Conservation (phyloP, 2,888 invertebrate species). For the Salticus scenicus region DNA sequence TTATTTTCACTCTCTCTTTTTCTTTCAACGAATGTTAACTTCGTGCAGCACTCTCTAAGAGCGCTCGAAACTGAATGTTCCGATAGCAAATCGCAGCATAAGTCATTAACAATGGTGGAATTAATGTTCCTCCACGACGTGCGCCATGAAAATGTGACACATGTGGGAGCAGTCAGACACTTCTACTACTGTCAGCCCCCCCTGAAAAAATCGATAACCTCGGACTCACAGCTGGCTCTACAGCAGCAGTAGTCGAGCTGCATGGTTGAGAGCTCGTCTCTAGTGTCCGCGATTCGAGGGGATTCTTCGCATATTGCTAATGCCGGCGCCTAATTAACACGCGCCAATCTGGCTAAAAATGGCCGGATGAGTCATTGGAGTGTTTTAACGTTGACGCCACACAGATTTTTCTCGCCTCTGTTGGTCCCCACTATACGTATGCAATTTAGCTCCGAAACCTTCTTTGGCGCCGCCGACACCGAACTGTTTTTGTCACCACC, state of each 20-base stretch:
- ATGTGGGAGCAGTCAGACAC: slow-evolving; percentile 69
- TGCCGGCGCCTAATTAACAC: slow-evolving; percentile 68
- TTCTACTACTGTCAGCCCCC: slow-evolving; percentile 49
- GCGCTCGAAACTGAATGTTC: slow-evolving; percentile 64
- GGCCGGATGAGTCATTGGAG: slow-evolving; percentile 63
- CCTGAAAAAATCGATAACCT: slow-evolving; percentile 51
- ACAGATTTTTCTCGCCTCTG: slow-evolving; percentile 66
- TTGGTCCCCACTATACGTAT: slow-evolving; percentile 26
- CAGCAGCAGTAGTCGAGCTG: slow-evolving; percentile 39
- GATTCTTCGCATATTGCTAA: slow-evolving; percentile 51
- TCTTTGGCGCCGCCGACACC: slow-evolving; percentile 23
- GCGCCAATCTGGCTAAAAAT: slow-evolving; percentile 70
- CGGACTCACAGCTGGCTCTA: slow-evolving; percentile 54
- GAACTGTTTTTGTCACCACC: slow-evolving; percentile 42
- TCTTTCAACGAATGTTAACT: slow-evolving; percentile 19
- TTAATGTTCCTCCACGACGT: slow-evolving; percentile 66
- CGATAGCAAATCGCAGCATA: slow-evolving; percentile 68
- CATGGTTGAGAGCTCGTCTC: slow-evolving; percentile 27
- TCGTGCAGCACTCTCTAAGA: slow-evolving; percentile 50
- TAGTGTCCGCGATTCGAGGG: background rate
- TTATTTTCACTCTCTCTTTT: slow-evolving; percentile 29
- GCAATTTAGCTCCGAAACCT: slow-evolving; percentile 46
- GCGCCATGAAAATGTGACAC: slow-evolving; percentile 70
- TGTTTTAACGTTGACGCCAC: slow-evolving; percentile 66
- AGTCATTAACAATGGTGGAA: slow-evolving; percentile 71